Base-by-base conservation (phyloP, 37 sponge, comb jelly and placozoan species). In the Dysidea cf. avara region DNA sequence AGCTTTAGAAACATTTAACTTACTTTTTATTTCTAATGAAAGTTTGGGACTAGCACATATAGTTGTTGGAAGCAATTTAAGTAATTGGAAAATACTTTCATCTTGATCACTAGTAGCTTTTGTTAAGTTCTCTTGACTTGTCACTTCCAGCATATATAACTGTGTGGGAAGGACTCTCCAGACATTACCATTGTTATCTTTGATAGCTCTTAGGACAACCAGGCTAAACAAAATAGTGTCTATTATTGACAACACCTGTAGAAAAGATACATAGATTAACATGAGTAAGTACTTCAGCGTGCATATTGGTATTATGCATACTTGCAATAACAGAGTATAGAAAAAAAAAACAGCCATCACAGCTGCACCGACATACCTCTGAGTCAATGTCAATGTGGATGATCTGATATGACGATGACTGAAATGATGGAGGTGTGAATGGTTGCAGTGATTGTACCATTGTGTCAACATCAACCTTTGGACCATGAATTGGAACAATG, bases 341-440 rank as follows among this genome's bases (percentile, higher is more conserved):
- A 65, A 7, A 34, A 40, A 66, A 26, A 48, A 52, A 9, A 9
- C 24, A 40, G 26, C 13, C 5, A 28, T 34, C 17, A 17, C 5
- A n/a, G n/a, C n/a, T n/a, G n/a, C n/a, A n/a, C n/a, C n/a, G n/a
- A 2, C 56, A 28, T 64, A 87, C 87, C 24, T 17, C 52, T 24
- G 84, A 56, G 35, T 83, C 75, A 66, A 88, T 78, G 36, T 88
- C 88, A 36, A 88, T 39, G 67, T 82, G 83, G 53, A 50, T 61
- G 18, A 88, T 78, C n/a, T 46, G 50, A 47, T 48, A 66, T n/a
- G n/a, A n/a, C n/a, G n/a, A n/a, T n/a, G n/a, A n/a, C n/a, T n/a
- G n/a, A n/a, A n/a, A n/a, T n/a, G n/a, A n/a, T n/a, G n/a, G n/a
- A n/a, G n/a, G n/a, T n/a, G n/a, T n/a, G n/a, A n/a, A n/a, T n/a